Percentiles rank a stretch among this genome's conserved stretches.
phyloP scores from a whole-genome alignment of 2,113 vertebrate genomes.

The Turdus rufiventris region DNA sequence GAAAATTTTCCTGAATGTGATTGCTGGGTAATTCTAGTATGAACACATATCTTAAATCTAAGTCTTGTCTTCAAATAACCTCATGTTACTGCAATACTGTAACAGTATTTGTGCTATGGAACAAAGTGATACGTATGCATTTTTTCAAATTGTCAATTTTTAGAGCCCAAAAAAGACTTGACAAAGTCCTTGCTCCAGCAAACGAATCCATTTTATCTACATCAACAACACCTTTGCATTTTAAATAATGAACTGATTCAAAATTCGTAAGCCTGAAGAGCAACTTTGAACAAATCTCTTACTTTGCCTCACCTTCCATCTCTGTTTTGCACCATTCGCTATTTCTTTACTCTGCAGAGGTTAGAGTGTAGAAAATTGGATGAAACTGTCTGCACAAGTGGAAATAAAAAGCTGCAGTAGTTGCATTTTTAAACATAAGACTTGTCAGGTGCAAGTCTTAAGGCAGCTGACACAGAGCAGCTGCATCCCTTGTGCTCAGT shows the following conservation, averaged over 20 bases:
- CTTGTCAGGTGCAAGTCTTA: not conserved
- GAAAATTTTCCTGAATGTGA: not conserved
- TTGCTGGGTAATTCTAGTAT: not conserved
- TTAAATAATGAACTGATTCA: not conserved
- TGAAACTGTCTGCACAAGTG: accelerated
- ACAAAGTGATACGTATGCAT: accelerated
- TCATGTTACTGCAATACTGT: not conserved
- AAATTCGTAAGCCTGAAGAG: not conserved
- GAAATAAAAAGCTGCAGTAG: not conserved
- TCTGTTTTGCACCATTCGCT: accelerated
- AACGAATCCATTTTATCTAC: not conserved
- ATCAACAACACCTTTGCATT: not conserved
- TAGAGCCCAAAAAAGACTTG: not conserved
- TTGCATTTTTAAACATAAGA: not conserved
- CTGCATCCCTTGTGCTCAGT: not conserved
- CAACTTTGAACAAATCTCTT: not conserved
- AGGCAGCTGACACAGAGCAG: not conserved
- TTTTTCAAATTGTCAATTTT: not conserved
- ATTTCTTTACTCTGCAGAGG: not conserved
- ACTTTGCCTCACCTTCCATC: not conserved
- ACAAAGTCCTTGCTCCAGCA: not conserved
- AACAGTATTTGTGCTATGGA: accelerated
- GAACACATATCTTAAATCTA: not conserved
- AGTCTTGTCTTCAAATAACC: not conserved
- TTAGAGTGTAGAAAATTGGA: not conserved